Conservation (phyloP, 2,888 invertebrate genomes). For the Lasioglossum marginatum region DNA sequence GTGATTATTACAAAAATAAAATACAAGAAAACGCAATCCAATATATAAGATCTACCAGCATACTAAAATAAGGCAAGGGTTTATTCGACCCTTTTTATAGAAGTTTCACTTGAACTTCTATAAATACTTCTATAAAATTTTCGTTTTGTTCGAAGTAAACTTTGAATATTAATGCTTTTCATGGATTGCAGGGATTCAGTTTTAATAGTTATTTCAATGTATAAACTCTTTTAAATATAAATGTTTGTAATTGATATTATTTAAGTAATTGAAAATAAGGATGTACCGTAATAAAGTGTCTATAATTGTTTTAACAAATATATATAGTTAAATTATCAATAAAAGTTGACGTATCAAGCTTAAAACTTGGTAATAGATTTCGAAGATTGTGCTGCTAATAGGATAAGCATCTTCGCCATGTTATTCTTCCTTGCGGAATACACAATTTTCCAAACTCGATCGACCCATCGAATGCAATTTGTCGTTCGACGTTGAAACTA, state of each 20-base stretch:
- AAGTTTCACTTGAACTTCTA: background rate
- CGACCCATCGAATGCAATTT: slow-evolving; percentile 47
- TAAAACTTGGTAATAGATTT: background rate
- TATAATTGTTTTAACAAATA: background rate
- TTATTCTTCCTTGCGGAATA: slow-evolving; percentile 26
- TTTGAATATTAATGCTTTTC: too few species aligned
- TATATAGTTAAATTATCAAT: background rate
- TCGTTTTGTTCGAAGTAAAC: background rate
- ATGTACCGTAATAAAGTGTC: background rate
- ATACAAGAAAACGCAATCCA: background rate
- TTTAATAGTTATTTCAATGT: too few species aligned
- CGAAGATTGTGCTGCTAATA: background rate
- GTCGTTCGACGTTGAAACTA: slow-evolving; percentile 53
- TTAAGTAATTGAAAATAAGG: background rate
- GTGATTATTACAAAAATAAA: background rate
- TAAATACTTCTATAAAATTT: background rate
- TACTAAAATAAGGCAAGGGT: background rate
- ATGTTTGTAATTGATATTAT: too few species aligned
- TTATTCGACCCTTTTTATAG: too few species aligned
- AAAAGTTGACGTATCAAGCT: background rate
- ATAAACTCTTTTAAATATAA: too few species aligned
- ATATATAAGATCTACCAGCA: background rate
- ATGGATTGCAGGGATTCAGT: too few species aligned
- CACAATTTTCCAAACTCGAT: slow-evolving; percentile 54
- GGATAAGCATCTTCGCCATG: slow-evolving; percentile 8